Evolutionary conservation across 35 echinoderm and acorn worm species (phyloP), one percentile per base, ranked within the genome.

Genomic region (Patiria miniata): DNA sequence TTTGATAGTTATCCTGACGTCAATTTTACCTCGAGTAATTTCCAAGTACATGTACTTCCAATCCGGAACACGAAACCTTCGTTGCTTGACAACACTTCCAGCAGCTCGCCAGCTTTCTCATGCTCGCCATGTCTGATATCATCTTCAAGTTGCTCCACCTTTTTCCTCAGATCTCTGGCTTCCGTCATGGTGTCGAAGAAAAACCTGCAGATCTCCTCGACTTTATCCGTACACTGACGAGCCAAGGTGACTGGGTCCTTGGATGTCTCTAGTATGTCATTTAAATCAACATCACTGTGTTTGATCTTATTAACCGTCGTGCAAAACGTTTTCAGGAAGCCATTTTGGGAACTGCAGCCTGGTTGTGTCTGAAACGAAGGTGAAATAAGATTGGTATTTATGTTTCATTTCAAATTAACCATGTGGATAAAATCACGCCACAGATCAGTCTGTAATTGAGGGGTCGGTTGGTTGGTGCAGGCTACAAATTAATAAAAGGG

Each of bases 211-310:
- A 73, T 36, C 6, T 73, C 65, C 34, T 73, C 65, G 29, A 73
- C 65, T 73, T 26, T 73, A 73, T 73, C 65, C 65, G 65, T 73
- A 23, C 65, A 73, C 26, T 36, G 65, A 16, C 65, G 65, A 34
- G 65, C 34, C 65, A 73, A 32, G 26, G 65, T 1, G 10, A 73
- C 65, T 14, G 65, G 42, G 42, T 47, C 42, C 42, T 47, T 47
- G 12, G 4, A 6, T 47, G 42, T 47, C 4, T 47, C 4, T 12
- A 47, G 42, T 47, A 47, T 47, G 4, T 47, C 12, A 47, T 12
- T 47, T 12, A 12, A 47, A 47, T 4, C 42, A 47, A 47, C 42
- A 47, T 47, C 42, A 6, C 42, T 47, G 42, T 47, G 42, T 12
- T 47, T 47, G 4, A 47, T 47, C 42, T 47, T 47, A 12, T 47